These are phyloP conservation scores for Drosophila varians DNA, from an alignment of 1,140 invertebrate genomes.

Conservation along the genomic window DNA sequence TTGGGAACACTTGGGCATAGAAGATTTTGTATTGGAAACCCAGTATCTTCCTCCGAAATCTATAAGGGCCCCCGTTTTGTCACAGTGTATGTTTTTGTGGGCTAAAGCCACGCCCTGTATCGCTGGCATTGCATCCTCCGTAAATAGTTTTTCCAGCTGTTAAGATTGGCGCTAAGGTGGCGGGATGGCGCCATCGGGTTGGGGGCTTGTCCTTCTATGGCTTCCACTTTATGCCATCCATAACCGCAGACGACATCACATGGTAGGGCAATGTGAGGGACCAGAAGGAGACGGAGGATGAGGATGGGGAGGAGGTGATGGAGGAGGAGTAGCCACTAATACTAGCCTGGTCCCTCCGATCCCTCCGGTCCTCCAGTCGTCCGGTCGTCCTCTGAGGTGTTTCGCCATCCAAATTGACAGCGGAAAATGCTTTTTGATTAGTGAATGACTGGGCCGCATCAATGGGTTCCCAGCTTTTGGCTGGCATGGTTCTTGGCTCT, in stretches of 20 bases:
- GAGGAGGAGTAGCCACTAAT: background rate
- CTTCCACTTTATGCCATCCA: constrained; percentile 45
- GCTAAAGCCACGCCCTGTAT: constrained; percentile 17
- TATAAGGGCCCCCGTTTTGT: background rate
- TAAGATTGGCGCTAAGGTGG: constrained; percentile 21
- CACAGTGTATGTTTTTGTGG: constrained; percentile 9
- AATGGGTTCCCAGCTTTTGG: background rate
- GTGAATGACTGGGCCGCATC: constrained; percentile 12
- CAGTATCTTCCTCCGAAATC: no score
- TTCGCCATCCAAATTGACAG: constrained; percentile 37
- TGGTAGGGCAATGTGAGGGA: background rate
- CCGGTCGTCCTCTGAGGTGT: constrained; percentile 11
- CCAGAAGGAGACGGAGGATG: background rate
- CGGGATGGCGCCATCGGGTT: background rate
- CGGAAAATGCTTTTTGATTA: constrained; percentile 31
- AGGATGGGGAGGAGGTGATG: background rate
- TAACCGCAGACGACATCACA: constrained; percentile 34
- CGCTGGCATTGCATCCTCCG: constrained; percentile 29
- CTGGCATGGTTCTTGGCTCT: background rate
- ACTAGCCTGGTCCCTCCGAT: background rate
- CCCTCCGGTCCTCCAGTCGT: no score
- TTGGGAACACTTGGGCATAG: no score
- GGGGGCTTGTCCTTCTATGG: constrained; percentile 19
- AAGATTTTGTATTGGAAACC: no score
- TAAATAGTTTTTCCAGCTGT: constrained; percentile 32